Evolutionary conservation across 1,140 invertebrate species (phyloP).

Genomic region (Heliconius melpomene): DNA sequence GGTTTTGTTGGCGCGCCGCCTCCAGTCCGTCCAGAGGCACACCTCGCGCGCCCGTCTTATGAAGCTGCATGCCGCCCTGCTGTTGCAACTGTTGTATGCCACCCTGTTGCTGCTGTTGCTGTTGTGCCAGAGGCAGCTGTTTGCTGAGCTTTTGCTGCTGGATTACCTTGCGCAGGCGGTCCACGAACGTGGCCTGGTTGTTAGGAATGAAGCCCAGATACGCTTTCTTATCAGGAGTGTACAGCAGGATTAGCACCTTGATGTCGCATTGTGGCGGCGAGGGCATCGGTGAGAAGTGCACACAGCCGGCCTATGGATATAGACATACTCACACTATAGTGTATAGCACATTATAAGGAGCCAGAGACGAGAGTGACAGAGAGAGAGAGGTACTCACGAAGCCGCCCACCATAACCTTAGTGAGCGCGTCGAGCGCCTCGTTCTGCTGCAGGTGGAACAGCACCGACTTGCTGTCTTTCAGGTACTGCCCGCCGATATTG

Average conservation of each 20-base stretch:
- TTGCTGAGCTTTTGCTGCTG: constrained; percentile 77
- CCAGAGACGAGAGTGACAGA: background rate
- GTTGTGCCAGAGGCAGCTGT: constrained; percentile 48
- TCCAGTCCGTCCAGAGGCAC: constrained; percentile 74
- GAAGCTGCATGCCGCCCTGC: constrained; percentile 78
- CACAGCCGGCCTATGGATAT: constrained; percentile 89
- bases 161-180: constrained; percentile 76
- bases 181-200: constrained; percentile 88
- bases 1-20: constrained; percentile 73
- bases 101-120: constrained; percentile 41
- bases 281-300: constrained; percentile 87
- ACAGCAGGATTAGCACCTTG: constrained; percentile 94
- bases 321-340: constrained; percentile 38
- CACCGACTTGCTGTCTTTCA: constrained; percentile 93
- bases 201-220: constrained; percentile 98
- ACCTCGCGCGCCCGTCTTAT: constrained; percentile 50
- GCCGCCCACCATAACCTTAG: constrained; percentile 94
- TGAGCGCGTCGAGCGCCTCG: constrained; percentile 90
- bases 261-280: constrained; percentile 89
- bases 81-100: constrained; percentile 68
- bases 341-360: background rate
- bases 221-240: constrained; percentile 93
- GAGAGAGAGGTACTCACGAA: constrained; percentile 89
- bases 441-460: constrained; percentile 89
- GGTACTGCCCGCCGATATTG: constrained; percentile 84